Percentiles rank a stretch among this genome's conserved stretches.
phyloP scores from a whole-genome alignment of 2,113 vertebrate genomes.

The Chloebia gouldiae region DNA sequence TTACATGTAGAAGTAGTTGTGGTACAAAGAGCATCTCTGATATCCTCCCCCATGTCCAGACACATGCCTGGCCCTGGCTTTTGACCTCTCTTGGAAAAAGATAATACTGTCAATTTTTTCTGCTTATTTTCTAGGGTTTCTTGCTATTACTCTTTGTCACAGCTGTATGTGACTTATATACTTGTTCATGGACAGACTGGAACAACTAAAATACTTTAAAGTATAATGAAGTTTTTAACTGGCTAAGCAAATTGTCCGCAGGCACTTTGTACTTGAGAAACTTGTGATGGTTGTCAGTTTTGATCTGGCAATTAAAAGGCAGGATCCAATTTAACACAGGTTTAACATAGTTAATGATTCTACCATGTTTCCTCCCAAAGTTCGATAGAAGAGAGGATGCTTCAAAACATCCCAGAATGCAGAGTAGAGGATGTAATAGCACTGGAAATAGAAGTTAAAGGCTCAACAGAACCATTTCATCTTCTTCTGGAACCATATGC shows the following conservation, averaged over 20 bases:
- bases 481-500: slow-evolving; percentile 87
- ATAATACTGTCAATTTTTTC: neutral
- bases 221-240: neutral
- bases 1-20: neutral
- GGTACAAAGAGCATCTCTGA: neutral
- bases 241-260: neutral
- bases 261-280: neutral
- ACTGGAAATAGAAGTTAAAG: slow-evolving; percentile 90
- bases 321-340: neutral
- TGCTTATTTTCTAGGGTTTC: neutral
- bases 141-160: neutral
- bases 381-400: neutral
- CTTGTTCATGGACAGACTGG: neutral
- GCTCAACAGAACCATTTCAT: slow-evolving; percentile 79
- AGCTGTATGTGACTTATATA: neutral
- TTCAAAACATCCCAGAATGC: neutral
- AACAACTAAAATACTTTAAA: neutral
- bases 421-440: slow-evolving; percentile 70
- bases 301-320: neutral
- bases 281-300: neutral
- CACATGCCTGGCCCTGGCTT: neutral
- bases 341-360: neutral
- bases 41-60: neutral
- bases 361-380: slow-evolving; percentile 43
- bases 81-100: neutral